Evolutionary conservation across 2,797 vertebrate genomes (phyloP).

Genomic region (Poeciliopsis gracilis): DNA sequence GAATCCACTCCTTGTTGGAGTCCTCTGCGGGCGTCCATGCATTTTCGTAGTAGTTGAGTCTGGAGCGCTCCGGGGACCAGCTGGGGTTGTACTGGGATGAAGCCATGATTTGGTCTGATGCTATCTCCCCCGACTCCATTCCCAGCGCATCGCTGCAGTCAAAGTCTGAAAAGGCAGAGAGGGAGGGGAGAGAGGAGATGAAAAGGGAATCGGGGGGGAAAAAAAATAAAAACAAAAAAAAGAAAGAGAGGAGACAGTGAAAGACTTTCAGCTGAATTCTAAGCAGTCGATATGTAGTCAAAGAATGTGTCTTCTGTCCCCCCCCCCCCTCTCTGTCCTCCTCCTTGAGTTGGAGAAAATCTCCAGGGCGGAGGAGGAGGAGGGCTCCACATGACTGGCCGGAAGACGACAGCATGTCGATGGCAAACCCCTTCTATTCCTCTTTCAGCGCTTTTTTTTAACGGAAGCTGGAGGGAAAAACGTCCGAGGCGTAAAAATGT

Average conservation of each 20-base stretch:
- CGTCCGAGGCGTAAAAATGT: conserved; percentile 68
- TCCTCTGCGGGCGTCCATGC: conserved; percentile 97
- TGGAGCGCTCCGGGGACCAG: conserved; percentile 94
- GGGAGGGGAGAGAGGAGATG: not conserved
- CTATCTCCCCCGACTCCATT: conserved; percentile 96
- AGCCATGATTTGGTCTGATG: conserved; percentile 91
- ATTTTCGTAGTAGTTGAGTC: conserved; percentile 95
- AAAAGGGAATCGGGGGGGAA: not conserved
- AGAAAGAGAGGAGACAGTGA: conserved; percentile 4
- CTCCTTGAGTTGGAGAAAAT: conserved; percentile 41
- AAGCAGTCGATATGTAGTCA: conserved; percentile 26
- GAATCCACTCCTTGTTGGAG: conserved; percentile 94
- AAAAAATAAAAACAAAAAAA: not conserved
- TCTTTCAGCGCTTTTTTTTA: conserved; percentile 55
- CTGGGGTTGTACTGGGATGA: conserved; percentile 94
- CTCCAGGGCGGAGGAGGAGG: conserved; percentile 43
- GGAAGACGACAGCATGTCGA: conserved; percentile 55
- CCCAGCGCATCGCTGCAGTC: conserved; percentile 94
- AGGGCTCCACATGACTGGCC: conserved; percentile 43
- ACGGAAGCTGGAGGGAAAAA: conserved; percentile 64
- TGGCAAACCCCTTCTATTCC: conserved; percentile 52
- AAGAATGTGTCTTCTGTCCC: conserved; percentile 33
- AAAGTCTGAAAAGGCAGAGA: conserved; percentile 82
- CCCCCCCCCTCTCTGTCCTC: not conserved
- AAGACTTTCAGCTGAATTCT: conserved; percentile 33